Evolutionary conservation across 2,113 vertebrate genomes (phyloP).

Genomic region (Brienomyrus longianalis): DNA sequence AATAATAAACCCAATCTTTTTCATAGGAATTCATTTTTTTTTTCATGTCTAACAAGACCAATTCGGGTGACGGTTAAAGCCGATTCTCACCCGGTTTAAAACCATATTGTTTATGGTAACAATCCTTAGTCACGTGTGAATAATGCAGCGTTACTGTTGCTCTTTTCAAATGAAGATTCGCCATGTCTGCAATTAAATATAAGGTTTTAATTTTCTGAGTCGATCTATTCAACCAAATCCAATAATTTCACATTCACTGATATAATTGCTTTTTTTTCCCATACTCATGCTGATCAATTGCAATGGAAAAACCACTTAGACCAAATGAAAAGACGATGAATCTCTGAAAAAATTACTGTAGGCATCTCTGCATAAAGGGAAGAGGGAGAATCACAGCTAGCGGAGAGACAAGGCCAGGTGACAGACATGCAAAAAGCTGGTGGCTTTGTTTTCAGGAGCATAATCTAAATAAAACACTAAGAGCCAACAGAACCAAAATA

Average conservation of each 20-base stretch:
- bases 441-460: neutral
- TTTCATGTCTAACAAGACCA: neutral
- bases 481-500: neutral
- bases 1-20: neutral
- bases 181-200: slow-evolving; percentile 29
- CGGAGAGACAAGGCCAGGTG: neutral
- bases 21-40: neutral
- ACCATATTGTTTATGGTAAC: slow-evolving; percentile 15
- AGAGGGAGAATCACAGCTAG: neutral
- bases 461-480: neutral
- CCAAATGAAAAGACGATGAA: slow-evolving; percentile 17
- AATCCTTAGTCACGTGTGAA: slow-evolving; percentile 20
- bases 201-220: slow-evolving; percentile 18
- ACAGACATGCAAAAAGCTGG: neutral
- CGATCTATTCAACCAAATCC: slow-evolving; percentile 28
- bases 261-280: slow-evolving; percentile 22
- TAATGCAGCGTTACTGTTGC: slow-evolving; percentile 12
- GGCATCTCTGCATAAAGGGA: neutral
- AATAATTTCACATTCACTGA: slow-evolving; percentile 28
- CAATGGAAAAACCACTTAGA: slow-evolving; percentile 15
- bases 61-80: neutral
- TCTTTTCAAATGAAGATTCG: slow-evolving; percentile 24
- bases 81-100: neutral
- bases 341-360: neutral
- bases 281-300: slow-evolving; percentile 19